Percentiles rank a stretch among this genome's conserved stretches.
Evolutionary conservation across 2,888 invertebrate genomes (phyloP).

Genomic region (Quadriops clusia): DNA sequence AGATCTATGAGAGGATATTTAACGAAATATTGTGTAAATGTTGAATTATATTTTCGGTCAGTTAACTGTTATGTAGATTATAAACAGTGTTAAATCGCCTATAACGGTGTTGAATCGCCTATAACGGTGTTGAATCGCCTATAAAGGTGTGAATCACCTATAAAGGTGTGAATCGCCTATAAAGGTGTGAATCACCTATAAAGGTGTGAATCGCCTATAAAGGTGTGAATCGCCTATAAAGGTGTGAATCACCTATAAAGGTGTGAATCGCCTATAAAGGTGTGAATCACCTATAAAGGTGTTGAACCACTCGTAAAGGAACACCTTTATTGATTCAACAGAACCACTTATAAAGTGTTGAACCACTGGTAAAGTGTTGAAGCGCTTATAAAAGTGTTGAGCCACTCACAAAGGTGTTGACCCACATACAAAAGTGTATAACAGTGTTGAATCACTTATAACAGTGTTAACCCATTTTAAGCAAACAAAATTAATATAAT

Average conservation of each 20-base stretch:
- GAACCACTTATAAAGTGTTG: too few species aligned
- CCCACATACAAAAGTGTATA: slow-evolving; percentile 18
- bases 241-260: too few species aligned
- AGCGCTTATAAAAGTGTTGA: slow-evolving; percentile 18
- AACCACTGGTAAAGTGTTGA: too few species aligned
- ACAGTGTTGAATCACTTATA: slow-evolving; percentile 1
- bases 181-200: too few species aligned
- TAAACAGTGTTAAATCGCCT: slow-evolving; percentile 29
- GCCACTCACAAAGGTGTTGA: slow-evolving; percentile 18
- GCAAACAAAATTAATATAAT: slow-evolving; percentile 3
- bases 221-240: too few species aligned
- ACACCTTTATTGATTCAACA: too few species aligned
- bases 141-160: slow-evolving; percentile 13
- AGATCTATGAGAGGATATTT: slow-evolving; percentile 8
- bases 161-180: slow-evolving; percentile 1
- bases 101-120: slow-evolving; percentile 18
- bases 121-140: slow-evolving; percentile 18
- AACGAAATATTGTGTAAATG: slow-evolving; percentile 31
- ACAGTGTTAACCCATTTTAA: background rate
- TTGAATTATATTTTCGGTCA: slow-evolving; percentile 36
- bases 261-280: too few species aligned
- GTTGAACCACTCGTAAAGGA: too few species aligned
- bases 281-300: too few species aligned
- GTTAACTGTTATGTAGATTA: slow-evolving; percentile 34
- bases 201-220: too few species aligned